phyloP scores from a whole-genome alignment of 2,113 vertebrate species.

The Malurus alboscapulatus region DNA sequence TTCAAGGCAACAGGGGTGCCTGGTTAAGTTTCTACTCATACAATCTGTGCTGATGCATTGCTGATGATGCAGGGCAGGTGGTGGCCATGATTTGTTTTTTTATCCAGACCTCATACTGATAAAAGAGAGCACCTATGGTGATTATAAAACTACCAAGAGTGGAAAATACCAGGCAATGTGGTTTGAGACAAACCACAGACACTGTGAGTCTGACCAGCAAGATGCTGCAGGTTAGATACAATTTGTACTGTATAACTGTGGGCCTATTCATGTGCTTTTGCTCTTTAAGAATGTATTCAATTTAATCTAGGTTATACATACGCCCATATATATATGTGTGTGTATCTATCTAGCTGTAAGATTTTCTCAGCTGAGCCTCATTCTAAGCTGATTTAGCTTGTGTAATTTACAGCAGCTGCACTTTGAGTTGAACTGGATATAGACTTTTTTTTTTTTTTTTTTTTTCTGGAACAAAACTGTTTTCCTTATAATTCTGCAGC shows the following conservation, averaged over 20 bases:
- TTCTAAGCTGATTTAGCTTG: not conserved
- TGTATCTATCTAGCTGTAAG: not conserved
- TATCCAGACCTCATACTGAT: not conserved
- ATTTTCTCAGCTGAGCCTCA: not conserved
- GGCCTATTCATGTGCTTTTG: not conserved
- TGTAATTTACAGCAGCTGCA: not conserved
- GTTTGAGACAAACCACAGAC: not conserved
- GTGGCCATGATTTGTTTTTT: accelerated
- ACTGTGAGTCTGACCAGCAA: not conserved
- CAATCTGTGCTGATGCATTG: not conserved
- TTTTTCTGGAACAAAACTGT: not conserved
- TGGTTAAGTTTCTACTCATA: not conserved
- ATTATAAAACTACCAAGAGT: not conserved
- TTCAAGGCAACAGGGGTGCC: not conserved
- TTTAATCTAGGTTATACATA: not conserved
- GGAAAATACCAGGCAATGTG: not conserved
- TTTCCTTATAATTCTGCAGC: constrained; percentile 18
- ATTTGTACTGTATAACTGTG: not conserved
- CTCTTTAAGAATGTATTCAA: not conserved
- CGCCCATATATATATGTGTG: accelerated
- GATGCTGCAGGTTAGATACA: not conserved
- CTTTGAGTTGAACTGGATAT: not conserved
- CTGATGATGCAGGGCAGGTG: not conserved
- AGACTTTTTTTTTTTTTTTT: not conserved
- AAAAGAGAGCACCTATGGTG: not conserved